These are phyloP conservation scores for Engystomops pustulosus DNA, from an alignment of 2,113 vertebrate genomes.

Conservation along the genomic window DNA sequence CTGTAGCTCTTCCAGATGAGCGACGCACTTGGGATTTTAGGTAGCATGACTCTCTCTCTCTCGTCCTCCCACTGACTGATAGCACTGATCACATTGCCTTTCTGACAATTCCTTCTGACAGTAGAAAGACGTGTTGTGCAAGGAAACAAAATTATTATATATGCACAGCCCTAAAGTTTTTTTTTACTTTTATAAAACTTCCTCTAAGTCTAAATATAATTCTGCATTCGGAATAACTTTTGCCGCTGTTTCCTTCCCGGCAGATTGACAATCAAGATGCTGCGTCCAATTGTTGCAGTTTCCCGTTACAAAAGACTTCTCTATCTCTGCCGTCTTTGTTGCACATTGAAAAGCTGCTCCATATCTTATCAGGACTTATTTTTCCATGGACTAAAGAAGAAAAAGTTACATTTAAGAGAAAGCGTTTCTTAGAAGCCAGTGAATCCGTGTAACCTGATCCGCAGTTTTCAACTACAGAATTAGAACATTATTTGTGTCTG, in stretches of 20 bases:
- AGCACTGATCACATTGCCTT: too few species aligned
- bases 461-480: constrained; percentile 27
- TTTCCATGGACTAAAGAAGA: constrained; percentile 20
- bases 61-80: too few species aligned
- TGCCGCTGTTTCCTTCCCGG: neutral
- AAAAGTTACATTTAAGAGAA: constrained; percentile 3
- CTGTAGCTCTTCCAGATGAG: too few species aligned
- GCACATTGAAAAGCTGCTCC: constrained; percentile 13
- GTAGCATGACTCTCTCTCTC: too few species aligned
- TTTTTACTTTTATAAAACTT: neutral
- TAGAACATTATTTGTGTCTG: constrained; percentile 34
- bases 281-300: neutral
- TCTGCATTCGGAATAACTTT: neutral
- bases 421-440: constrained; percentile 16
- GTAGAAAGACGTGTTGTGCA: too few species aligned
- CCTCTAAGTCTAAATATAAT: neutral
- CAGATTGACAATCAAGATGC: constrained; percentile 24
- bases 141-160: too few species aligned
- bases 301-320: neutral
- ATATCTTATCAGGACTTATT: constrained; percentile 17
- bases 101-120: too few species aligned
- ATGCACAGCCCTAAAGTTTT: too few species aligned
- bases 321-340: constrained; percentile 15
- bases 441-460: constrained; percentile 17
- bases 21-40: too few species aligned